Conservation (phyloP, 2,113 vertebrate species). For the Ondatra zibethicus region DNA sequence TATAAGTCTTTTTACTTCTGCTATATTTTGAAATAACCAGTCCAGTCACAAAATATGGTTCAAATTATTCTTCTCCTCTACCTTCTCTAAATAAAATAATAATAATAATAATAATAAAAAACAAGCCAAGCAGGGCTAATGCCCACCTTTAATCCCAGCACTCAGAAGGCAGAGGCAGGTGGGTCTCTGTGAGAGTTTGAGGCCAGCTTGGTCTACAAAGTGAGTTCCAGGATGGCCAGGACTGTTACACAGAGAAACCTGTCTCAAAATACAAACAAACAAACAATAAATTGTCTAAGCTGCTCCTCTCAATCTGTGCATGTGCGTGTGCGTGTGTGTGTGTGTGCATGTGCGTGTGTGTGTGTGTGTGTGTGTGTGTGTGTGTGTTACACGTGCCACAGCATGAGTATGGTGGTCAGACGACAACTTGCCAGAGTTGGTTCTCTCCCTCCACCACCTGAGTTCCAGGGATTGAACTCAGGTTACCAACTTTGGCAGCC, state of each 20-base stretch:
- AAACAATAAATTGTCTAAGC: background rate
- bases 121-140: background rate
- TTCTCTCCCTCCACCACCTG: background rate
- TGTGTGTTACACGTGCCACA: background rate
- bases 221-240: background rate
- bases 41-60: background rate
- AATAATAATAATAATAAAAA: background rate
- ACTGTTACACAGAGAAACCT: background rate
- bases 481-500: background rate
- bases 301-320: background rate
- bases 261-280: background rate
- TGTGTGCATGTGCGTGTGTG: background rate
- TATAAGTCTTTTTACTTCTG: background rate
- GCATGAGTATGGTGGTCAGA: background rate
- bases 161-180: background rate
- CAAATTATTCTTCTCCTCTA: background rate
- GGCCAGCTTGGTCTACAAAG: background rate
- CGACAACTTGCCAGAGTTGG: background rate
- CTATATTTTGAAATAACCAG: conserved; percentile 48
- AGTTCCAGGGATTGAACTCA: background rate
- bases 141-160: background rate
- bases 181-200: background rate
- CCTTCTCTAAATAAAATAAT: background rate
- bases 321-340: background rate
- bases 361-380: background rate